phyloP scores from a whole-genome alignment of 92 coral and sea anemone species.

The Palythoa grandiflora region DNA sequence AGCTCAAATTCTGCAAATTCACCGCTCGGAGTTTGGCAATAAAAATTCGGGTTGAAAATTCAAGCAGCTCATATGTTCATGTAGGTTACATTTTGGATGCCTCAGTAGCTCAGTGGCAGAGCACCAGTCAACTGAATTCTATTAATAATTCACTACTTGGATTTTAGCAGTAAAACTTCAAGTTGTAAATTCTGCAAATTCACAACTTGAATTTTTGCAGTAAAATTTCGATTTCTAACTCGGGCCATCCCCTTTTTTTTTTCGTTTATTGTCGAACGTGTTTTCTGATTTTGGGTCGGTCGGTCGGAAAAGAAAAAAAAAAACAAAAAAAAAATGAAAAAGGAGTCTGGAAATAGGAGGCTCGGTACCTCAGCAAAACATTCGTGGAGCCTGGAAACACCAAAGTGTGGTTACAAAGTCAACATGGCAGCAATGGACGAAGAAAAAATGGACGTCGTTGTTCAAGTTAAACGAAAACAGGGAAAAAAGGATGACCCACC shows the following conservation, averaged over 20 bases:
- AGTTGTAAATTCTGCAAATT: no score
- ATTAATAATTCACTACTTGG: no score
- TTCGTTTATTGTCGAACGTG: slow-evolving; percentile 55
- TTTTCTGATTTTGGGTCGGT: slow-evolving; percentile 59
- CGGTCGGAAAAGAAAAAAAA: slow-evolving; percentile 45
- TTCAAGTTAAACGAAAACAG: slow-evolving; percentile 50
- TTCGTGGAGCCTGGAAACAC: slow-evolving; percentile 57
- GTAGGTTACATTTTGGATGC: no score
- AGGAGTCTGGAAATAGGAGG: slow-evolving; percentile 32
- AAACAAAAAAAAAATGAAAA: slow-evolving; percentile 30
- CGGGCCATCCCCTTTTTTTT: slow-evolving; percentile 54
- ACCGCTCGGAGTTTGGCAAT: no score
- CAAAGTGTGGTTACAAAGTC: slow-evolving; percentile 50
- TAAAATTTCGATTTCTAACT: no score
- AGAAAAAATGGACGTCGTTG: slow-evolving; percentile 36
- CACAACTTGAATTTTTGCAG: no score
- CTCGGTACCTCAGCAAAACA: slow-evolving; percentile 6
- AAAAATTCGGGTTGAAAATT: no score
- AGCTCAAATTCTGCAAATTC: no score
- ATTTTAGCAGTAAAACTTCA: no score
- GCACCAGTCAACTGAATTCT: no score
- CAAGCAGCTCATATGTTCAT: no score
- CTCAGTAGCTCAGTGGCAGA: no score
- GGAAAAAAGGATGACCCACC: slow-evolving; percentile 55
- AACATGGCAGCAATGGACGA: slow-evolving; percentile 57